Evolutionary conservation across 2,888 invertebrate species (phyloP).

Genomic region (Drosophila kanekoi): DNA sequence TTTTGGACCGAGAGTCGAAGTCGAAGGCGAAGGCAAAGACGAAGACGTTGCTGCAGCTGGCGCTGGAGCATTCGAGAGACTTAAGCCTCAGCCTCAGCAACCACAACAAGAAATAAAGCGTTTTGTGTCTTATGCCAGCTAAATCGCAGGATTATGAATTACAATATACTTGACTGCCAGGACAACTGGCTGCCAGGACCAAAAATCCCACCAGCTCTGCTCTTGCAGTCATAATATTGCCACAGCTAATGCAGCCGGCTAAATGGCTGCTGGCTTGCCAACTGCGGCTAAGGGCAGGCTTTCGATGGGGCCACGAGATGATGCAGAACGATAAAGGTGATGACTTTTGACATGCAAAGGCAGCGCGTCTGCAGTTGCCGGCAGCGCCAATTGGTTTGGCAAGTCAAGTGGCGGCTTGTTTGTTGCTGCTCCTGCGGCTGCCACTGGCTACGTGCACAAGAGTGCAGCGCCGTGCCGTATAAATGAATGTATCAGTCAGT

Average conservation of each 20-base stretch:
- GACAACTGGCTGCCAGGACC: conserved; percentile 30
- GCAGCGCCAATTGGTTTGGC: conserved; percentile 65
- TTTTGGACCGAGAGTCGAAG: conserved; percentile 50
- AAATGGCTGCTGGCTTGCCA: conserved; percentile 42
- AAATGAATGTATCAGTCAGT: conserved; percentile 63
- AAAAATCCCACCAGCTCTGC: conserved; percentile 1
- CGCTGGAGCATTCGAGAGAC: conserved; percentile 28
- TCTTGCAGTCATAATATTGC: conserved; percentile 75
- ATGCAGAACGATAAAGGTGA: conserved; percentile 69
- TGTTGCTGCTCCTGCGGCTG: conserved; percentile 27
- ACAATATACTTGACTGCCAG: conserved; percentile 73
- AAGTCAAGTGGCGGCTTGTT: conserved; percentile 62
- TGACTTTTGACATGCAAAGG: conserved; percentile 79
- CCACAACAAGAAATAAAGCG: conserved; percentile 78
- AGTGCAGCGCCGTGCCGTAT: conserved; percentile 42
- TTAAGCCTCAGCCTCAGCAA: conserved; percentile 63
- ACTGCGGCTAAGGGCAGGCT: neutral
- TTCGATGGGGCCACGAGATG: conserved; percentile 24
- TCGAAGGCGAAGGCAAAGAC: conserved; percentile 27
- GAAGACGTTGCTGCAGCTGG: conserved; percentile 16
- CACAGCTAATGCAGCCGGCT: conserved; percentile 67
- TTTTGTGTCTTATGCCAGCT: conserved; percentile 75
- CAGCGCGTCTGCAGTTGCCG: conserved; percentile 44
- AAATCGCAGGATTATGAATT: conserved; percentile 81
- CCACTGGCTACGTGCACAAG: conserved; percentile 64